Percentiles rank a stretch among this genome's conserved stretches.
Evolutionary conservation across 2,888 invertebrate genomes (phyloP).

Genomic region (Heliconius charithonia): DNA sequence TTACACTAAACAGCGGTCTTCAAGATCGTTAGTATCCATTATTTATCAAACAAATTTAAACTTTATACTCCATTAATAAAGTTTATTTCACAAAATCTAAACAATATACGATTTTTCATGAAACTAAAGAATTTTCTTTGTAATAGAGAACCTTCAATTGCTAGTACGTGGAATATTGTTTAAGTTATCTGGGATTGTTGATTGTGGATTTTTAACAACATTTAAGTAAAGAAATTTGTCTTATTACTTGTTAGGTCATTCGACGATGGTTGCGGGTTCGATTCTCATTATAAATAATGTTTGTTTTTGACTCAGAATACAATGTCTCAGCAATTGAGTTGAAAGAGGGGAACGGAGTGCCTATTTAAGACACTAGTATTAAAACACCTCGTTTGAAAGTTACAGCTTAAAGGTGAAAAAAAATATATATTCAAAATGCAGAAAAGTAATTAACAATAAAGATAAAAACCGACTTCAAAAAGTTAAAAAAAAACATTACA

Average conservation of each 20-base stretch:
- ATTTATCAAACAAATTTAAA: background rate
- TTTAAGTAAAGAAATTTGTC: background rate
- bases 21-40: background rate
- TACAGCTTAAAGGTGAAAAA: too few relatives aligned
- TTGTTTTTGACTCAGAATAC: too few relatives aligned
- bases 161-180: slow-evolving; percentile 6
- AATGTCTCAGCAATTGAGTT: too few relatives aligned
- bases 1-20: background rate
- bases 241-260: background rate
- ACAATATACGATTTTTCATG: background rate
- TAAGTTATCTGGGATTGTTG: background rate
- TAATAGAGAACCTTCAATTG: slow-evolving; percentile 1
- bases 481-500: too few relatives aligned
- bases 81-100: background rate
- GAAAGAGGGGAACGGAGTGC: too few relatives aligned
- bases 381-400: too few relatives aligned
- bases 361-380: too few relatives aligned
- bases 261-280: background rate
- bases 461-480: too few relatives aligned
- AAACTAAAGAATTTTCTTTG: background rate
- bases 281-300: background rate
- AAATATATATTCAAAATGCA: too few relatives aligned
- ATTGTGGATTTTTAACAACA: background rate
- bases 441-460: too few relatives aligned
- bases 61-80: background rate